Evolutionary conservation across 2,797 vertebrate genomes (phyloP), one percentile per base, ranked within the genome.

Genomic region (Manis pentadactyla): DNA sequence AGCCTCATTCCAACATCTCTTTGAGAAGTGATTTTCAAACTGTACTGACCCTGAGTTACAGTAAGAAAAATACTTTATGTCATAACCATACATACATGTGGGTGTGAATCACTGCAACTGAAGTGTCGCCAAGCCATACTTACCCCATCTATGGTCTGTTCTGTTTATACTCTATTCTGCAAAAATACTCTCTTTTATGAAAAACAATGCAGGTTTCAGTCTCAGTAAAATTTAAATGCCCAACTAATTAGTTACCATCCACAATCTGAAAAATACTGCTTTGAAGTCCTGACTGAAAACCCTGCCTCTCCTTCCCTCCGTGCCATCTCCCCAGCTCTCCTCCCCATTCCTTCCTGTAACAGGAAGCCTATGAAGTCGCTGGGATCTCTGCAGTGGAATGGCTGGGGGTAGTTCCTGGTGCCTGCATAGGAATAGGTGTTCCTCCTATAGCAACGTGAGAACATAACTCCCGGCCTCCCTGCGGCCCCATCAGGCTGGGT

Each of bases 271-370:
- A 81, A 66, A 25, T 2, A 7, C 9, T 29, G 15, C 64, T 12
- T n/a, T 66, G 13, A 17, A 74, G 15, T 2, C 53, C 49, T 49
- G 73, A 49, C 39, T 64, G 37, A 75, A 68, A 95, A 81, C 68
- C 49, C 14, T 5, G 13, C 0, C 21, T 4, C 6, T 57, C 0
- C 14, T 83, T n/a, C 4, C 37, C 14, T 17, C 15, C 4, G 2
- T 4, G 37, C 25, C 5, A 18, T 7, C 31, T 46, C 12, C 39
- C 9, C 46, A 63, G 0, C 0, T 64, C 25, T 25, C 7, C 2
- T 57, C 9, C 61, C 19, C 31, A n/a, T 0, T 8, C 29, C 18
- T 21, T 61, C 61, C n/a, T 51, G 0, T n/a, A 11, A 18, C 0
- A 12, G 2, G 14, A 74, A 66, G n/a, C 7, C 42, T 5, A 15